These are phyloP conservation scores for Crotalus horridus DNA, from an alignment of 2,113 vertebrate genomes.

Conservation along the genomic window DNA sequence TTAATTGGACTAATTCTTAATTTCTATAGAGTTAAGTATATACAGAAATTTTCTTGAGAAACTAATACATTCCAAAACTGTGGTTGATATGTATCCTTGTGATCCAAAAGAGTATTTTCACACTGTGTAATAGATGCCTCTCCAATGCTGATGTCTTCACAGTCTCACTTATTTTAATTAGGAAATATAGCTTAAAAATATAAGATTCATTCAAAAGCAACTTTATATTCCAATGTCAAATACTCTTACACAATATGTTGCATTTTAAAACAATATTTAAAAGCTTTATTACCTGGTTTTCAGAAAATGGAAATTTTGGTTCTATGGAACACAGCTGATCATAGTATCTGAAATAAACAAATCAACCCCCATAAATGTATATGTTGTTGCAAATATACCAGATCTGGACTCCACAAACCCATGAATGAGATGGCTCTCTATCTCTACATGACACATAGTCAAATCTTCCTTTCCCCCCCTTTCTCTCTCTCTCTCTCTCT, in stretches of 20 bases:
- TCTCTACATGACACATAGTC: background rate
- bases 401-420: background rate
- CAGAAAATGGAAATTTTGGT: constrained; percentile 96
- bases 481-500: too few species aligned
- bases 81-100: background rate
- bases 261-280: background rate
- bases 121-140: background rate
- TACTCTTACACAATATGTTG: background rate
- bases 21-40: background rate
- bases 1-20: background rate
- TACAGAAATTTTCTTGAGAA: background rate
- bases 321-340: constrained; percentile 95
- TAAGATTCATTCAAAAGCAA: background rate
- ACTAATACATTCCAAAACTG: background rate
- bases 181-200: background rate
- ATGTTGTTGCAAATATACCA: background rate
- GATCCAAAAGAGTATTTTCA: background rate
- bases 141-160: background rate
- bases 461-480: background rate
- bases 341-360: constrained; percentile 81
- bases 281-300: constrained; percentile 85
- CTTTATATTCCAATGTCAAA: background rate
- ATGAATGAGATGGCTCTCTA: background rate
- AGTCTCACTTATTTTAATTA: background rate
- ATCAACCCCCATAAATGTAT: background rate